A percentile compares a stretch with the other conserved stretches of the same genome.
Evolutionary conservation across 2,888 invertebrate genomes (phyloP).

Genomic region (Ypsolopha sequella): DNA sequence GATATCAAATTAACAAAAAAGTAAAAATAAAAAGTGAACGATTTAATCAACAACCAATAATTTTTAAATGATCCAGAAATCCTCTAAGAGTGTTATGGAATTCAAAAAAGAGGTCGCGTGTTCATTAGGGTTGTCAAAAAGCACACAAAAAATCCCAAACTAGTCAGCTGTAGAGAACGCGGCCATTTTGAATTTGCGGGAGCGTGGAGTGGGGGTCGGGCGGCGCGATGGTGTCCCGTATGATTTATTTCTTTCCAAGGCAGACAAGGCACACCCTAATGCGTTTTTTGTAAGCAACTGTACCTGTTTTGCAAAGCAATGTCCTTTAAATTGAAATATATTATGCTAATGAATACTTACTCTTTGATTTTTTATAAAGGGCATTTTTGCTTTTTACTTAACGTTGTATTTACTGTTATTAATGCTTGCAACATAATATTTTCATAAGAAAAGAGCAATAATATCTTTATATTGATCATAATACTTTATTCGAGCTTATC

Average conservation of each 20-base stretch:
- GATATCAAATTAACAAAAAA: too few relatives aligned
- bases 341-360: too few relatives aligned
- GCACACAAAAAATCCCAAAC: not conserved
- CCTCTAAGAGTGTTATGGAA: too few relatives aligned
- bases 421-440: too few relatives aligned
- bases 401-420: too few relatives aligned
- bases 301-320: constrained; percentile 15
- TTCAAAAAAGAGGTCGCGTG: too few relatives aligned
- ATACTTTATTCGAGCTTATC: not conserved
- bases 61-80: too few relatives aligned
- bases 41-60: too few relatives aligned
- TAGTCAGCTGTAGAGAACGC: constrained; percentile 46
- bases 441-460: too few relatives aligned
- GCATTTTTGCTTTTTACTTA: too few relatives aligned
- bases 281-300: constrained; percentile 21
- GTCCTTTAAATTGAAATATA: not conserved
- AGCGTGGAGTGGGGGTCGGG: constrained; percentile 19
- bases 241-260: constrained; percentile 38
- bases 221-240: constrained; percentile 36
- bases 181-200: constrained; percentile 40
- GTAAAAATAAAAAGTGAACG: too few relatives aligned
- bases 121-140: not conserved
- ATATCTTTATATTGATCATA: not conserved
- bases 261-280: constrained; percentile 17
- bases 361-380: too few relatives aligned